Base-by-base conservation (phyloP, 2,113 vertebrate genomes). In the Chunga burmeisteri region DNA sequence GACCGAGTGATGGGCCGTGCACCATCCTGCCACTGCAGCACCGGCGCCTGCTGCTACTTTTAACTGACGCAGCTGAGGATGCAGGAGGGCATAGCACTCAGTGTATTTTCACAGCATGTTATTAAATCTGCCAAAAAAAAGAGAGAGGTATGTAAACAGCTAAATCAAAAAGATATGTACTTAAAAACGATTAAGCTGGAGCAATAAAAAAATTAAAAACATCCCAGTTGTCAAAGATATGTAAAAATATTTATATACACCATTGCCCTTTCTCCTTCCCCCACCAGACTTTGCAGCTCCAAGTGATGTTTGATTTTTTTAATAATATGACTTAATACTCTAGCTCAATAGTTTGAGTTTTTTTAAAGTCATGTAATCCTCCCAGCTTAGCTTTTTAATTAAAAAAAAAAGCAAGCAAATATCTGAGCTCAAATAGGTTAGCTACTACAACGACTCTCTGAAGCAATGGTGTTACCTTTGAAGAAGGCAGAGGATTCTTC, bases 301-400 rank as follows among this genome's bases (percentile, higher is more conserved):
- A 78, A 96, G 73, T 56, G 52, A 5, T 71, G 63, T 59, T 91
- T 88, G 92, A 93, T 81, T 84, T 92, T 95, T 81, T 87, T 70
- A 86, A 72, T 92, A 86, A 85, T 61, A 71, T 53, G 10, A 74
- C 92, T 96, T 95, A 94, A 95, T 91, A 84, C 80, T 72, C 34
- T 3, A 83, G 68, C 73, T 93, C 86, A 81, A 87, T 38, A 75
- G 52, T 38, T 71, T 8, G 17, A 10, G 1, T 13, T 5, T 66
- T 71, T 30, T 29, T 26, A 6, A 83, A 95, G 63, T 38, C 75
- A 3, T 81, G 72, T 96, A 97, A 97, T 96, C 96, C 86, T 68
- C 90, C 92, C 88, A 88, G 75, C 92, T 96, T 88, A 94, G 72
- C 38, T 94, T 47, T 92, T 93, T 96, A 97, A 97, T 95, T 96